phyloP scores from a whole-genome alignment of 1,140 invertebrate genomes.

The Nasonia vitripennis region DNA sequence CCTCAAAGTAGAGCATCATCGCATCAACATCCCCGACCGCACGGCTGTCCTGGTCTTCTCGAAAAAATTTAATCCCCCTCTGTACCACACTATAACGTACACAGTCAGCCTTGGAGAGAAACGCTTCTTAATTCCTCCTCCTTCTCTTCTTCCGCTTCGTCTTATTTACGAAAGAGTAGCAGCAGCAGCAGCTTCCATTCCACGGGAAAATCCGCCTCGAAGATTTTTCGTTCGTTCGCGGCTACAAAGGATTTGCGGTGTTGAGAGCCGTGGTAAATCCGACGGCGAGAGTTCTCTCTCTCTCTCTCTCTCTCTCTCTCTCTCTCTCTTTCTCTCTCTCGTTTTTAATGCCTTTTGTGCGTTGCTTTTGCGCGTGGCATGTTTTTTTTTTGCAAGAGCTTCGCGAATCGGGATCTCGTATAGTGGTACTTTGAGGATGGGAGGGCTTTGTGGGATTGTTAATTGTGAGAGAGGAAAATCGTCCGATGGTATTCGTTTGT shows the following conservation, averaged over 20 bases:
- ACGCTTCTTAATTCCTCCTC: not conserved
- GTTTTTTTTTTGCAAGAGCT: not conserved
- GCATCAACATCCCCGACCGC: not conserved
- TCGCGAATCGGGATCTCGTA: no score
- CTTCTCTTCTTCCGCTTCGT: not conserved
- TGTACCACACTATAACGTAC: not conserved
- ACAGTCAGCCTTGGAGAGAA: not conserved
- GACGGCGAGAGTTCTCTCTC: not conserved
- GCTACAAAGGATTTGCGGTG: not conserved
- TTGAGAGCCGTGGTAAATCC: not conserved
- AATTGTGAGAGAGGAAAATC: not conserved
- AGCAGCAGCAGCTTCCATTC: not conserved
- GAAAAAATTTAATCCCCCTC: not conserved
- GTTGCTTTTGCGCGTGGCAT: not conserved
- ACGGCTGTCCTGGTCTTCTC: no score
- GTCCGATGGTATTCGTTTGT: no score
- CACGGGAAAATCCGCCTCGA: not conserved
- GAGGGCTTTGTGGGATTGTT: not conserved
- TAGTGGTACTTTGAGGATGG: no score
- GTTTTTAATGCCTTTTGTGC: slow-evolving; percentile 6
- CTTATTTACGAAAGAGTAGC: not conserved
- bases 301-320: not conserved
- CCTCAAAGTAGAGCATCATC: not conserved
- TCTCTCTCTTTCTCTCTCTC: not conserved
- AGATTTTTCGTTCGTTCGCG: not conserved